Base-by-base conservation (phyloP, 2,888 invertebrate species). In the Conomelus anceps region DNA sequence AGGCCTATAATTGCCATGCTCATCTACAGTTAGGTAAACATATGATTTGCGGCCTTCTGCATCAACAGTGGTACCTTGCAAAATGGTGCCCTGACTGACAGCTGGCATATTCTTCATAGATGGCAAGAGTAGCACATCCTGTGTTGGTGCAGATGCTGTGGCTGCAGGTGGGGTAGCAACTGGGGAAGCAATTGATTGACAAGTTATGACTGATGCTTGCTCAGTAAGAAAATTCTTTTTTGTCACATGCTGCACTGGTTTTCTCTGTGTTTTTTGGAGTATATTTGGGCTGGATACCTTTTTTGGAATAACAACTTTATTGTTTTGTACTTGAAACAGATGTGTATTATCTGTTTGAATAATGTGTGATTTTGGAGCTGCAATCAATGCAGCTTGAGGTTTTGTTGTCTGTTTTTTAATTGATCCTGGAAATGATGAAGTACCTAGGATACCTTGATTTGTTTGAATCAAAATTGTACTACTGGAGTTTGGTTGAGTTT, bases 211-310 rank as follows among this genome's bases (percentile, higher is more conserved):
- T 20, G 22, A 11, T 86, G 23, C 7, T 29, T 86, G 86, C 0
- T 29, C 9, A 13, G 24, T 7, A 7, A 63, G 20, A 7, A 86
- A 22, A 13, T 22, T 86, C 29, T 34, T 63, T 23, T 23, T 23
- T n/a, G 86, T 41, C 85, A 13, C 17, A 24, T 85, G 34, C 29
- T 84, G 29, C 11, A 22, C 11, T 34, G 90, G 89, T 88, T 91
- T 91, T 84, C 87, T 89, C 22, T 87, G 90, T 6, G 87, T 85
- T 87, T 89, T 91, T 88, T 91, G 91, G 41, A 91, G 88, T 88
- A 91, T 91, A 85, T 91, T 91, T 23, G 91, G 91, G 88, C 90
- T 90, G 23, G 84, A 23, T 23, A 86, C 89, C 87, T 88, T 90
- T 22, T 84, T 88, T 87, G 90, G 90, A 84, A 85, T 89, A 3